phyloP scores from a whole-genome alignment of 2,888 invertebrate genomes.

The Ormyrus pomaceus region DNA sequence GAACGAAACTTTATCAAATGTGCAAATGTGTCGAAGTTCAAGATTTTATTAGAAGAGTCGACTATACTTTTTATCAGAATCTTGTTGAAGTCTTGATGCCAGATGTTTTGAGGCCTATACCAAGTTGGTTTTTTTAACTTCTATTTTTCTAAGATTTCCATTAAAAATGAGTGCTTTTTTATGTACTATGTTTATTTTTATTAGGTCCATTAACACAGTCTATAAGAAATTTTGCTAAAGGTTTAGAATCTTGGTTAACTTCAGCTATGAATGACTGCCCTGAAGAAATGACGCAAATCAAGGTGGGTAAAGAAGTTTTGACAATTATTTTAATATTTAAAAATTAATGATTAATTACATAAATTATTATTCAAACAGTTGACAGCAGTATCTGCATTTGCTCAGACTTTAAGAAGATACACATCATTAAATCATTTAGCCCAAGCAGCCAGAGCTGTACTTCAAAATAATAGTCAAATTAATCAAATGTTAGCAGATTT shows the following conservation, averaged over 20 bases:
- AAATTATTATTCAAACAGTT: constrained; percentile 72
- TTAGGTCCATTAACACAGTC: constrained; percentile 91
- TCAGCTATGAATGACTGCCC: constrained; percentile 91
- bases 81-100: constrained; percentile 97
- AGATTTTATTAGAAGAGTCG: constrained; percentile 88
- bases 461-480: constrained; percentile 96
- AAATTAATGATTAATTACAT: background rate
- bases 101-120: constrained; percentile 95
- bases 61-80: constrained; percentile 96
- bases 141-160: background rate
- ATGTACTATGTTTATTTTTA: constrained; percentile 25
- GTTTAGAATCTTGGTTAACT: constrained; percentile 91
- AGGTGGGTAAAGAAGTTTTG: constrained; percentile 76
- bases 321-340: background rate
- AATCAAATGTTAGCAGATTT: constrained; percentile 97
- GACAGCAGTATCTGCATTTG: constrained; percentile 91
- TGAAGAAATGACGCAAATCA: constrained; percentile 86
- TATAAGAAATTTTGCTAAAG: constrained; percentile 94
- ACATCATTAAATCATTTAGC: constrained; percentile 98
- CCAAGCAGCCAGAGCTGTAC: constrained; percentile 95
- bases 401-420: constrained; percentile 95
- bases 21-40: constrained; percentile 85
- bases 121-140: constrained; percentile 79
- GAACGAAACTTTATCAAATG: constrained; percentile 83
- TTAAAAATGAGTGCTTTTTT: constrained; percentile 20